phyloP scores from a whole-genome alignment of 92 coral and sea anemone species.

The Umimayanthus kanabou region DNA sequence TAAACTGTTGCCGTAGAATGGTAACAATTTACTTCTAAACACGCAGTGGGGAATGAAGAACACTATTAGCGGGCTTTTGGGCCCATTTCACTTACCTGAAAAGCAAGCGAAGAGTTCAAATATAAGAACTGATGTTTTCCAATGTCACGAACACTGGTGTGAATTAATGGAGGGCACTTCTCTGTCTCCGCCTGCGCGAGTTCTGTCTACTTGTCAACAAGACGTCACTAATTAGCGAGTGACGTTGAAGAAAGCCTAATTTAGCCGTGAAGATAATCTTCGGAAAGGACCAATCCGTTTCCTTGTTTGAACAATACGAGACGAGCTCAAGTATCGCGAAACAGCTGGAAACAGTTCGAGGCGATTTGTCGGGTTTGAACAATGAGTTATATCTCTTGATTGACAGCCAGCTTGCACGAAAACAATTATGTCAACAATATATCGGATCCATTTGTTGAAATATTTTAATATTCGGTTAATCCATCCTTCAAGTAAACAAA shows the following conservation, averaged over 20 bases:
- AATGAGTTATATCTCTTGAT: constrained; percentile 11
- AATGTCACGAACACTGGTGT: constrained; percentile 37
- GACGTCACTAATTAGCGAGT: constrained; percentile 82
- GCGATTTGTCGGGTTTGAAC: not conserved
- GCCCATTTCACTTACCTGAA: constrained; percentile 33
- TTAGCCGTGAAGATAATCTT: constrained; percentile 48
- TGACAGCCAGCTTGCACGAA: constrained; percentile 5
- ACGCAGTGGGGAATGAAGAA: not conserved
- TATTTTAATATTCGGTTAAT: not conserved
- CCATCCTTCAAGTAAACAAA: not conserved
- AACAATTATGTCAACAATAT: not conserved
- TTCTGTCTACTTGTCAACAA: constrained; percentile 76
- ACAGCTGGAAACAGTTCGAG: constrained; percentile 44
- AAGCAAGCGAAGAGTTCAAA: constrained; percentile 32
- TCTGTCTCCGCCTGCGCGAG: constrained; percentile 51
- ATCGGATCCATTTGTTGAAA: not conserved
- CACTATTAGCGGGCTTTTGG: not conserved
- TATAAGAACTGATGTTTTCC: constrained; percentile 20
- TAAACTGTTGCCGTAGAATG: not conserved
- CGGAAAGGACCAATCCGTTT: constrained; percentile 37
- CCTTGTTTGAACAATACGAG: constrained; percentile 29
- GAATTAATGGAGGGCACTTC: constrained; percentile 35
- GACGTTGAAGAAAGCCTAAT: constrained; percentile 67
- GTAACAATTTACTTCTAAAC: not conserved
- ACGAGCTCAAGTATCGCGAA: constrained; percentile 27